Percentiles rank a stretch among this genome's conserved stretches.
Conservation (phyloP, 2,888 invertebrate species). For the Plusia festucae region DNA sequence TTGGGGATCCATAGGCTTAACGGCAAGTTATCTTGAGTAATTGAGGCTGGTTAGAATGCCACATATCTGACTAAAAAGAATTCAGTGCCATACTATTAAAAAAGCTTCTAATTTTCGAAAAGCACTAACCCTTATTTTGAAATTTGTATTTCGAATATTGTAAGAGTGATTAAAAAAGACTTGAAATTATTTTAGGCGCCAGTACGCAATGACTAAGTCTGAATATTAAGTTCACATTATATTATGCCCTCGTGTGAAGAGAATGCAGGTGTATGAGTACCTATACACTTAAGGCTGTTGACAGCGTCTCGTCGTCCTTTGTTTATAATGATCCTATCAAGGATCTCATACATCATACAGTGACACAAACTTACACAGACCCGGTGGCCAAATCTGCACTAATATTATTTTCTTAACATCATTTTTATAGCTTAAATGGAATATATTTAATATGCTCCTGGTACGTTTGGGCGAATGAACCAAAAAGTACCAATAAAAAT, state of each 20-base stretch:
- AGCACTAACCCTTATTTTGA: slow-evolving; percentile 18
- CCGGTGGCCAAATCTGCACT: too few relatives aligned
- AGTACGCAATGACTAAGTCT: not conserved
- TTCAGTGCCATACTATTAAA: slow-evolving; percentile 61
- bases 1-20: slow-evolving; percentile 14
- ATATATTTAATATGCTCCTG: too few relatives aligned
- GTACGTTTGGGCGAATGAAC: too few relatives aligned
- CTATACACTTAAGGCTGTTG: not conserved
- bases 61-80: slow-evolving; percentile 31
- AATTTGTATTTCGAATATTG: slow-evolving; percentile 16
- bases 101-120: slow-evolving; percentile 35
- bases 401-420: too few relatives aligned
- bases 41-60: slow-evolving; percentile 22
- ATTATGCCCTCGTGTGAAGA: not conserved
- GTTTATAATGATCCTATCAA: not conserved
- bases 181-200: slow-evolving; percentile 2
- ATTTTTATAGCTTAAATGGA: too few relatives aligned
- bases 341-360: not conserved
- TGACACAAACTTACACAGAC: too few relatives aligned
- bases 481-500: too few relatives aligned
- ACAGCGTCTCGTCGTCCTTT: too few relatives aligned
- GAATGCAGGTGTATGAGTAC: not conserved
- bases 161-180: not conserved
- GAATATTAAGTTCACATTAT: not conserved
- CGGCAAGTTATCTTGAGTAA: slow-evolving; percentile 19